Base-by-base conservation (phyloP, 2,888 invertebrate genomes). In the Kryphioiulus occultus region DNA sequence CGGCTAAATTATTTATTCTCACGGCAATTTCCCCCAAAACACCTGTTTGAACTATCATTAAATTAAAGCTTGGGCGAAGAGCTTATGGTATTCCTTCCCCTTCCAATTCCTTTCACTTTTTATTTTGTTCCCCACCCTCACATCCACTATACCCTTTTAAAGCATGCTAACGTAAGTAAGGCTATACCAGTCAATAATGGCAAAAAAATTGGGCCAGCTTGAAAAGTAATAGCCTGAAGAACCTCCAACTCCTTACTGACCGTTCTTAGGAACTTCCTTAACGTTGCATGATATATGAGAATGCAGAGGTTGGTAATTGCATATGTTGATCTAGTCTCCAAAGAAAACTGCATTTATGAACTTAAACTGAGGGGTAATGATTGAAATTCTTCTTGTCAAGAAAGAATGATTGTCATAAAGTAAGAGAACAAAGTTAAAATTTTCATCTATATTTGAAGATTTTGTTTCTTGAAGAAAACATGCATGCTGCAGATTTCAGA, bases 1-100 rank as follows among this genome's bases (percentile, higher is more conserved):
- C 68, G 68, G 68, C 68, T 68, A 68, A 68, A 68, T 68, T 68
- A 68, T 68, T 68, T 68, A 68, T 68, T 68, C 68, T 68, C 68
- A 68, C 68, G 68, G 68, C 68, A 68, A 68, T 68, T 68, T 68
- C 68, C 68, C 68, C 26, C 26, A 30, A 68, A 68, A 68, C 68
- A 68, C 68, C 68, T 68, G 68, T 68, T 68, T 68, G 68, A 68
- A 68, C 68, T 68, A 68, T 68, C 68, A 68, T 68, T 68, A 68
- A 68, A 68, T 26, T 68, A n/a, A 68, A 26, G 26, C 68, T 68
- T 68, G 68, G 68, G 68, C 68, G 68, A 68, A 68, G 26, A 68
- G n/a, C 47, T 47, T 68, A 68, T n/a, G 68, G 68, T 68, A 26
- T 68, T 68, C 68, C 68, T 68, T 68, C 68, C 68, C 68, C 26